These are phyloP conservation scores for Brienomyrus brachyistius DNA, from an alignment of 2,113 vertebrate genomes.

Conservation along the genomic window DNA sequence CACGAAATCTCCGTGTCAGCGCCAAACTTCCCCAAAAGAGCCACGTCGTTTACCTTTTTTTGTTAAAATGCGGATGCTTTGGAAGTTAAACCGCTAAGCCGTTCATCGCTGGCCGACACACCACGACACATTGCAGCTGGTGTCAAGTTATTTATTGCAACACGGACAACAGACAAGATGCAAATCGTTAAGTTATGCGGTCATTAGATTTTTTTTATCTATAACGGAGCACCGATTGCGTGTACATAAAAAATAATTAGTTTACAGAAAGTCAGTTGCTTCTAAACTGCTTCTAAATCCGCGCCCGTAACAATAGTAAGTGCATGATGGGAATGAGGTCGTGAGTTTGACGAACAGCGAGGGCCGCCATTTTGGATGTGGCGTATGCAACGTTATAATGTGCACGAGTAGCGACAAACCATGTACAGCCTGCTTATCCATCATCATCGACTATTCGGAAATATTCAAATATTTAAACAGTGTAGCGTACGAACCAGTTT, in stretches of 20 bases:
- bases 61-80: background rate
- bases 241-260: background rate
- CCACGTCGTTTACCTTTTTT: background rate
- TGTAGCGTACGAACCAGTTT: background rate
- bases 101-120: background rate
- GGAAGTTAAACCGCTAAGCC: background rate
- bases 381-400: conserved; percentile 24
- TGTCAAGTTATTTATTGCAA: background rate
- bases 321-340: conserved; percentile 2
- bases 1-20: background rate
- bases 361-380: conserved; percentile 7
- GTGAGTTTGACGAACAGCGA: background rate
- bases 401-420: conserved; percentile 21
- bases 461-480: background rate
- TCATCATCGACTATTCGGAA: background rate
- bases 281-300: background rate
- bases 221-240: background rate
- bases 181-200: background rate
- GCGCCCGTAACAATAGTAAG: background rate
- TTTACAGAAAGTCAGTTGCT: background rate
- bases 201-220: background rate
- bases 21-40: background rate
- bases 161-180: background rate
- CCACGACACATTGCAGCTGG: background rate
- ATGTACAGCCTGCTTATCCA: background rate